Base-by-base conservation (phyloP, 2,888 invertebrate species). In the Aspidiotus destructor region DNA sequence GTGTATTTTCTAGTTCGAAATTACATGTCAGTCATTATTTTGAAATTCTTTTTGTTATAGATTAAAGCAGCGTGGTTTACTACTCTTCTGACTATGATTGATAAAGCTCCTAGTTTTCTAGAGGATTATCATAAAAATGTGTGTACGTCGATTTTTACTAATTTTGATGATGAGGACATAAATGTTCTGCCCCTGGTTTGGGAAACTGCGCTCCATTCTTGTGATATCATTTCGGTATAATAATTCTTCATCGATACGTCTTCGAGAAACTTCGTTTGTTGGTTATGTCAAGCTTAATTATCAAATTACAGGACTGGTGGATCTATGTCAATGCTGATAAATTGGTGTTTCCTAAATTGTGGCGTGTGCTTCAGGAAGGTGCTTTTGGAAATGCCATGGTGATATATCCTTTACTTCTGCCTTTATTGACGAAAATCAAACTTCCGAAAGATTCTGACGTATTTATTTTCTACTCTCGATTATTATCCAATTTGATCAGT, bases 351-450 rank as follows among this genome's bases (percentile, higher is more conserved):
- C 86, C 87, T 0, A 87, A 87, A 77, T 75, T 91, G n/a, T 84
- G 83, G 77, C 79, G 80, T 61, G 78, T 87, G 54, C 76, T 90
- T 55, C 82, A 82, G 71, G 82, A 82, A 74, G 90, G 87, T 62
- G 92, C 89, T 0, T 84, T 87, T 79, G 89, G 89, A 41, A 88
- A 86, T 77, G 89, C 91, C 9, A 78, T 81, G 64, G 80, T 84
- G 8, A 82, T 92, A 73, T 86, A 85, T 70, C 87, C 87, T 17
- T 85, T 87, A 77, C 77, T 94, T 69, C 78, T 92, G 68, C 90
- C 91, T 10, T 80, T 94, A 71, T 75, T 94, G 61, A 87, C 88
- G 6, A 81, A 84, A 73, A 78, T 90, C 73, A 86, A 87, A 8
- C 77, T 78, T 16, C 79, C 81, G 40, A 71, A 73, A n/a, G 71